These are phyloP conservation scores for Synergus itoensis DNA, from an alignment of 2,888 invertebrate genomes.

Conservation along the genomic window DNA sequence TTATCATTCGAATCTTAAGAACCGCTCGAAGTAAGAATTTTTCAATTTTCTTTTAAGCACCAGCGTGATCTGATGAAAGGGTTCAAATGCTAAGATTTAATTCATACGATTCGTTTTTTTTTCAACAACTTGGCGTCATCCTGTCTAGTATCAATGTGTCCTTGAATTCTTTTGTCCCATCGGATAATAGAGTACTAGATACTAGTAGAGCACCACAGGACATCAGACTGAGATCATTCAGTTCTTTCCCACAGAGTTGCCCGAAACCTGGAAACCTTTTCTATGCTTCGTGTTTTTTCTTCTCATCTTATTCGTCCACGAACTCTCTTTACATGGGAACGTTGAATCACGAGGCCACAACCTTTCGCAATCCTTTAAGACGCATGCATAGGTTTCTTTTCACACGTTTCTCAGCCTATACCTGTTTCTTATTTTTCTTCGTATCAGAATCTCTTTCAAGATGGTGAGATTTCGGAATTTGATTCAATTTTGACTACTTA, in stretches of 20 bases:
- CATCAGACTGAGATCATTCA: constrained; percentile 63
- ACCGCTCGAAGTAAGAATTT: too few species aligned
- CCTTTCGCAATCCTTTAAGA: constrained; percentile 70
- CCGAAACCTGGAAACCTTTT: constrained; percentile 73
- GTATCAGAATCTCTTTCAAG: constrained; percentile 8
- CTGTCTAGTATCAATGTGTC: constrained; percentile 10
- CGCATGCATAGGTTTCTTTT: constrained; percentile 40
- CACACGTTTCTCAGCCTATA: constrained; percentile 34
- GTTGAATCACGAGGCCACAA: constrained; percentile 47
- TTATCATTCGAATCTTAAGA: too few species aligned
- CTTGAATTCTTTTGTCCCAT: constrained; percentile 40
- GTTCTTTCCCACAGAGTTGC: constrained; percentile 73
- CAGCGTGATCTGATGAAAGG: too few species aligned
- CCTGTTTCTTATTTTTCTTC: neutral
- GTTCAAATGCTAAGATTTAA: neutral
- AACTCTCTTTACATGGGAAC: constrained; percentile 62
- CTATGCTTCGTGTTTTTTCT: constrained; percentile 68
- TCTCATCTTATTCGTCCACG: constrained; percentile 48
- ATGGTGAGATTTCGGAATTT: neutral
- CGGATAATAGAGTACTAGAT: constrained; percentile 57
- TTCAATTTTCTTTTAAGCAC: too few species aligned
- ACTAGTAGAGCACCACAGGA: constrained; percentile 64
- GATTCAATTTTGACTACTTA: constrained; percentile 1
- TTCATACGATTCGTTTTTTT: neutral
- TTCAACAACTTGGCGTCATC: neutral